phyloP scores from a whole-genome alignment of 2,113 vertebrate genomes.

The Lepus timidus region DNA sequence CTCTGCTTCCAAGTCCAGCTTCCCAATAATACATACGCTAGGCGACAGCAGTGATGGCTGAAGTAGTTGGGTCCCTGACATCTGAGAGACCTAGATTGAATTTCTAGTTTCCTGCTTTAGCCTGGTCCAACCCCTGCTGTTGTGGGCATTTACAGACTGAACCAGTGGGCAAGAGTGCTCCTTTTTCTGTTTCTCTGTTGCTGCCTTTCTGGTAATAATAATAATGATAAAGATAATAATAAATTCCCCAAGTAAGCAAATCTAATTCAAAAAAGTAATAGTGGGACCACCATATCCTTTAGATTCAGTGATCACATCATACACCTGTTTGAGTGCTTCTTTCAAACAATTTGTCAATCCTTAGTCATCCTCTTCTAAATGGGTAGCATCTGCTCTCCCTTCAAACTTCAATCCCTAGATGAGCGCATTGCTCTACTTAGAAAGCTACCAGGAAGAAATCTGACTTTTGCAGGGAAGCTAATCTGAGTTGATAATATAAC shows the following conservation, averaged over 20 bases:
- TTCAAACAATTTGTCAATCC: background rate
- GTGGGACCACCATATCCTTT: background rate
- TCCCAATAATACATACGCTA: too few species aligned
- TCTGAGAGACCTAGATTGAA: too few species aligned
- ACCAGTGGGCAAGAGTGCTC: too few species aligned
- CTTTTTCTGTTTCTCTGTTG: too few species aligned
- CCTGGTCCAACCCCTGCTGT: too few species aligned
- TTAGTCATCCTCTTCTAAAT: conserved; percentile 24
- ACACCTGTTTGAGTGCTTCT: background rate
- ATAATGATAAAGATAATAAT: too few species aligned
- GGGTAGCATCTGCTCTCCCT: background rate
- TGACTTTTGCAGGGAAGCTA: background rate
- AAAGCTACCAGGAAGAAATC: background rate
- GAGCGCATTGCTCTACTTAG: background rate
- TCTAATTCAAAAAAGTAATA: background rate
- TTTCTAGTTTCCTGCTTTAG: too few species aligned
- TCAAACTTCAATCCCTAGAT: conserved; percentile 16
- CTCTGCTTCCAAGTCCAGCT: too few species aligned
- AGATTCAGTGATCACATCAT: background rate
- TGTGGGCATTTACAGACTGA: too few species aligned
- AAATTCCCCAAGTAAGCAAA: conserved; percentile 5
- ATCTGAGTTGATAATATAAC: background rate
- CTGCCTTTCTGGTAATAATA: too few species aligned
- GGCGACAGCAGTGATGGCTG: too few species aligned
- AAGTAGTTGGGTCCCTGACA: too few species aligned